Base-by-base conservation (phyloP, 2,797 vertebrate species). In the Lepilemur septentrionalis region DNA sequence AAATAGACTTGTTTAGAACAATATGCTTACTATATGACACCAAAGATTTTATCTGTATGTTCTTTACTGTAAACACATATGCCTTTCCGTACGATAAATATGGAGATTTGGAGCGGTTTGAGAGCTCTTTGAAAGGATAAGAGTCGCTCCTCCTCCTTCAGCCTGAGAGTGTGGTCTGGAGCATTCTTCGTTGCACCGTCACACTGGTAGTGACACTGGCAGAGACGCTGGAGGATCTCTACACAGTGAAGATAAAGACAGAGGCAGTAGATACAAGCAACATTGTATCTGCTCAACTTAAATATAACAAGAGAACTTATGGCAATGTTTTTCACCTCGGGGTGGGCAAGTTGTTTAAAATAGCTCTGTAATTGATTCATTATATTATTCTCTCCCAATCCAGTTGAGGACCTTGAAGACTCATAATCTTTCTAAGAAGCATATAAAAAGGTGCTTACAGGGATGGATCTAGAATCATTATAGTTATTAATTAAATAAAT, bases 221-320 rank as follows among this genome's bases (percentile, higher is more conserved):
- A 7, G 18, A 52, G 50, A 52, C 7, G 50, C 18, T 7, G 50
- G 50, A 20, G 5, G 17, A 20, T 20, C 50, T 52, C 50, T 52
- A 52, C 50, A 20, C 50, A 20, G 32, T 75, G n/a, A 94, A 61
- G 48, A 95, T 72, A 86, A 92, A 97, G 88, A 78, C 18, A 84
- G 50, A 92, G 38, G n/a, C 32, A 85, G 67, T 48, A 79, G 73
- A 23, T 25, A 81, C 9, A 91, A 72, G 63, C 50, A 80, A 95
- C 14, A 78, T 2, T 55, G 72, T 84, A 92, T 32, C 20, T 72
- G 72, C 48, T 78, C 23, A 75, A 72, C 18, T 73, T 88, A 95
- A 80, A 91, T 73, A 85, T 50, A 78, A 69, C 55, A 61, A 93
- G 48, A 93, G 85, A 79, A 96, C 72, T 41, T 43, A 50, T 9